Base-by-base conservation (phyloP, 2,797 vertebrate genomes). In the Nasua narica region DNA sequence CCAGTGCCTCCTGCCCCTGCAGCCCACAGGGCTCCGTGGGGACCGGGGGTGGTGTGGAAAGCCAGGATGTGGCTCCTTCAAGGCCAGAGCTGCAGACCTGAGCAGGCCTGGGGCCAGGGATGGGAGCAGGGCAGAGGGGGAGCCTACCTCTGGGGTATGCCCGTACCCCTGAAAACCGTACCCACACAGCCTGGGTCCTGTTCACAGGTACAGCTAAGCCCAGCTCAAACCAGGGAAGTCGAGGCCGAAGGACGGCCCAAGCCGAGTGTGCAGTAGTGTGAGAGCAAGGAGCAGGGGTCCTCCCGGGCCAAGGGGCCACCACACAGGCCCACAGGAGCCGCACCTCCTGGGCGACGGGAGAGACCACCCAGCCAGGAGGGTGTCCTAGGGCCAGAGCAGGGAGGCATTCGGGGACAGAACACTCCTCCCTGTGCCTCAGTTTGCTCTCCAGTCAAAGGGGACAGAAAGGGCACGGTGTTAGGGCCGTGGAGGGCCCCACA, bases 401-500 rank as follows among this genome's bases (percentile, higher is more conserved):
- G 25, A 32, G 23, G 58, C 58, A 23, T 25, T 14, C 12, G 9
- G 27, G 74, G 70, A 19, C 27, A 7, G 2, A 27, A 65, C 46
- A 7, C 46, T n/a, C 11, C 12, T 77, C 46, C 18, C 16, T 8
- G 14, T 56, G 77, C 52, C 52, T 54, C 13, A 56, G 50, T 16
- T 56, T 77, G 56, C 25, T 37, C 40, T 77, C 54, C 56, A 60
- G 32, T 14, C 19, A 65, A 48, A 23, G 40, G 77, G 25, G 16
- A 54, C 60, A 60, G 65, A 72, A 48, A 16, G 0, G 3, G 58
- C 25, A 12, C 32, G 0, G 3, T 12, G 5, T 48, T 40, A 79
- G 1, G 60, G 43, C 23, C 13, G 0, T 27, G 0, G 2, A 32
- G 12, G 52, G 52, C 65, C 23, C 35, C 23, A 0, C 5, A 7